Evolutionary conservation across 1,140 invertebrate genomes (phyloP).

Genomic region (Drosophila sulfurigaster): DNA sequence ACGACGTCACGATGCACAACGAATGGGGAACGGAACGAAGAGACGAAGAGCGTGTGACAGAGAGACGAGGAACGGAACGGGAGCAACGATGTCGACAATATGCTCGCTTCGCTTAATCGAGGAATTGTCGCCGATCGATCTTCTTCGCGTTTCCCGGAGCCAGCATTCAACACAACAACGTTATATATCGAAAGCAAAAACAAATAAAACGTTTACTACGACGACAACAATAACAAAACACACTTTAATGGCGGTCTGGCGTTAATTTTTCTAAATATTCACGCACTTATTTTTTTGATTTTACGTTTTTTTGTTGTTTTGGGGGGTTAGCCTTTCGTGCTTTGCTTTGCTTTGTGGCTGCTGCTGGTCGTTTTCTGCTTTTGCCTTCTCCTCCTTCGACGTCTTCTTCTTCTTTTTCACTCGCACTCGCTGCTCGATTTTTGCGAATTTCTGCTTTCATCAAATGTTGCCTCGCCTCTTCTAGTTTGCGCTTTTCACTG

Average conservation of each 20-base stretch:
- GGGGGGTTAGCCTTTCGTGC: conserved; percentile 58
- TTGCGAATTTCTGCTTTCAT: conserved; percentile 57
- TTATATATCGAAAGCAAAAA: conserved; percentile 34
- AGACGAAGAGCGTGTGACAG: conserved; percentile 6
- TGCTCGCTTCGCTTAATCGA: conserved; percentile 44
- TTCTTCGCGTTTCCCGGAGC: conserved; percentile 41
- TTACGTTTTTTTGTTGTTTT: conserved; percentile 25
- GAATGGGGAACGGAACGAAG: conserved; percentile 22
- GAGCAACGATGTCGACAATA: conserved; percentile 48
- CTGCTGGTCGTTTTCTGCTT: conserved; percentile 53
- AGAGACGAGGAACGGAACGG: conserved; percentile 25
- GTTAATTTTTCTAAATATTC: conserved; percentile 66
- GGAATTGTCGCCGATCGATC: conserved; percentile 47
- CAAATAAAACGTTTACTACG: conserved; percentile 42
- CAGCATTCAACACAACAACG: conserved; percentile 41
- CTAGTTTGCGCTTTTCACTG: conserved; percentile 31
- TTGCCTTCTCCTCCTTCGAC: conserved; percentile 31
- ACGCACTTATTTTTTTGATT: conserved; percentile 44
- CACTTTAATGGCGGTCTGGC: conserved; percentile 49
- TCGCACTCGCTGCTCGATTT: conserved; percentile 50
- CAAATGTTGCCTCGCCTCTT: conserved; percentile 40
- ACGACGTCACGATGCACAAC: conserved; percentile 53
- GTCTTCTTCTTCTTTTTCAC: conserved; percentile 48
- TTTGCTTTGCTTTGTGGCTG: conserved; percentile 59
- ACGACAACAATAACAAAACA: conserved; percentile 51